Evolutionary conservation across 2,113 vertebrate species (phyloP).

Genomic region (Lamprologus sp.): DNA sequence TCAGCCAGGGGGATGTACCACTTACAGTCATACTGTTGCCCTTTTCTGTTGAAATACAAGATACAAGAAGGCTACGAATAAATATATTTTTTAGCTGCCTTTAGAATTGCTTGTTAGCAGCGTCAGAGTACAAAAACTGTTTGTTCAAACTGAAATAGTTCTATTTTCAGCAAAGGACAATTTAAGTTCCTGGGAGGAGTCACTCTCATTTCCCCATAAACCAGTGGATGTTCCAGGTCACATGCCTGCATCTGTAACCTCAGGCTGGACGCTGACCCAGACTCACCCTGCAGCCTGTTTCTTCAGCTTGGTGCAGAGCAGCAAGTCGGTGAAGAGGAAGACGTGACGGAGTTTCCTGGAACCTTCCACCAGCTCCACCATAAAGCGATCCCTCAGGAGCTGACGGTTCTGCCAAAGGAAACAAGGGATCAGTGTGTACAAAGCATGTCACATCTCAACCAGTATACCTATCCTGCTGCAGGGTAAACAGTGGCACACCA

Average conservation of each 20-base stretch:
- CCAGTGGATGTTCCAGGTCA: background rate
- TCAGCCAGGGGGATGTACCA: constrained; percentile 92
- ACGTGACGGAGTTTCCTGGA: constrained; percentile 91
- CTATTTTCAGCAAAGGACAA: background rate
- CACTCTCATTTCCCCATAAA: background rate
- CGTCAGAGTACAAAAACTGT: background rate
- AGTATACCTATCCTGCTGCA: background rate
- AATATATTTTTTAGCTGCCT: background rate
- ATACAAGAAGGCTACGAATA: background rate
- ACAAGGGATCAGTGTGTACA: background rate
- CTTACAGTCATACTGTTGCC: constrained; percentile 93
- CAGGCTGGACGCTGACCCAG: background rate
- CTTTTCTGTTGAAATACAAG: constrained; percentile 71
- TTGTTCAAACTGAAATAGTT: background rate
- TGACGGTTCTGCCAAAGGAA: constrained; percentile 78
- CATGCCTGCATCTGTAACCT: background rate
- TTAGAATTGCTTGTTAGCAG: background rate
- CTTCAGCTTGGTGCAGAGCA: constrained; percentile 94
- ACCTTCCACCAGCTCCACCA: constrained; percentile 94
- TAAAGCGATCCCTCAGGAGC: constrained; percentile 91
- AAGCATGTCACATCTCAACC: background rate
- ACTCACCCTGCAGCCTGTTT: constrained; percentile 91
- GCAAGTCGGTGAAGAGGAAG: constrained; percentile 92
- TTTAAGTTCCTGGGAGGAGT: background rate
- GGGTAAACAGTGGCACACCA: background rate